Percentiles rank a stretch among this genome's conserved stretches.
phyloP scores from a whole-genome alignment of 2,888 invertebrate species.

The Pachycephus smyrnensis region DNA sequence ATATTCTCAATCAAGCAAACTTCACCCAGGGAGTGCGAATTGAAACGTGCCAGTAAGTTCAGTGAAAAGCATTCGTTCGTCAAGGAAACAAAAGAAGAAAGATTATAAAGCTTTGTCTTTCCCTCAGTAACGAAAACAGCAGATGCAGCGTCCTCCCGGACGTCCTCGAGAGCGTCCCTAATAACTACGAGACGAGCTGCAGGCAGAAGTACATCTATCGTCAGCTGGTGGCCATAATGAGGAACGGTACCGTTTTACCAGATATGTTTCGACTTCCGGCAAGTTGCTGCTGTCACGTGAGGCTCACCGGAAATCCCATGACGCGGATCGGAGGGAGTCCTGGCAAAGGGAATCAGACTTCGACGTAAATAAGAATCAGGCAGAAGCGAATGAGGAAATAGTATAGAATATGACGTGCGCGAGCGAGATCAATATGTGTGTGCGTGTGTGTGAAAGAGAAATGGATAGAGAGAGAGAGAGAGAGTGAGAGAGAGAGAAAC shows the following conservation, averaged over 20 bases:
- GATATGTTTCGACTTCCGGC: constrained; percentile 77
- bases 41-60: constrained; percentile 79
- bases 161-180: constrained; percentile 47
- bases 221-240: constrained; percentile 70
- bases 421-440: no score
- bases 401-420: no score
- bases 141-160: constrained; percentile 60
- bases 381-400: no score
- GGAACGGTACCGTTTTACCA: constrained; percentile 65
- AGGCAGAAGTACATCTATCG: constrained; percentile 73
- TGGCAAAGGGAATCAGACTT: no score
- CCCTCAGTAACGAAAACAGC: constrained; percentile 49
- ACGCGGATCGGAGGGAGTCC: constrained; percentile 30
- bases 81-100: neutral
- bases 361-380: no score
- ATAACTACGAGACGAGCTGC: constrained; percentile 69
- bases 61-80: neutral
- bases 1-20: constrained; percentile 76
- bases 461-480: no score
- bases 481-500: no score
- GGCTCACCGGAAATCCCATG: constrained; percentile 33
- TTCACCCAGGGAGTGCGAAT: constrained; percentile 79
- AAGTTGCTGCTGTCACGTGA: constrained; percentile 78
- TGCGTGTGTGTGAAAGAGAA: no score
- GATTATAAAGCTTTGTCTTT: neutral